phyloP scores from a whole-genome alignment of 2,797 vertebrate species.

The Sardinella longiceps region DNA sequence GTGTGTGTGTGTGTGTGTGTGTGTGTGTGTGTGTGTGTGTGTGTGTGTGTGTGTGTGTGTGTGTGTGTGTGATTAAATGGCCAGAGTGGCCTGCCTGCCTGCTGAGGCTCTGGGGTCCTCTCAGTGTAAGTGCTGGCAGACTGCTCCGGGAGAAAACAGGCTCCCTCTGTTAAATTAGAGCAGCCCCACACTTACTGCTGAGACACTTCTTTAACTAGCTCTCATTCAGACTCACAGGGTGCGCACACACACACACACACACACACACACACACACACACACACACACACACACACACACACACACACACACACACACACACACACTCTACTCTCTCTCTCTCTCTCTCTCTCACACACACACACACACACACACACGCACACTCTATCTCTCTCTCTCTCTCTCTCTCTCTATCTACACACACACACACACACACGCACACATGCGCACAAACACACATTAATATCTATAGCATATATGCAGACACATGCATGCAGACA shows the following conservation, averaged over 20 bases:
- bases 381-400: background rate
- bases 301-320: background rate
- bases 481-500: background rate
- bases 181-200: background rate
- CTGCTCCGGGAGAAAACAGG: conserved; percentile 3
- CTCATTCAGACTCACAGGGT: background rate
- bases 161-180: conserved; percentile 20
- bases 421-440: background rate
- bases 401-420: no score
- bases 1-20: conserved; percentile 16
- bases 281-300: background rate
- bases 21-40: background rate
- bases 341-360: no score
- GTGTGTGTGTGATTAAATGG: conserved; percentile 54
- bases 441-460: background rate
- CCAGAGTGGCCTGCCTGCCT: conserved; percentile 62
- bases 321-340: background rate
- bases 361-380: background rate
- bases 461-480: background rate
- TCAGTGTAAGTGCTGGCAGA: conserved; percentile 57
- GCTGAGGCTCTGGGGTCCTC: conserved; percentile 59
- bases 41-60: conserved; percentile 27
- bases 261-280: background rate
- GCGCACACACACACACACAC: background rate
- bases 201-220: conserved; percentile 11